These are phyloP conservation scores for Drosophila mayaguana DNA, from an alignment of 2,888 invertebrate species.

Conservation along the genomic window DNA sequence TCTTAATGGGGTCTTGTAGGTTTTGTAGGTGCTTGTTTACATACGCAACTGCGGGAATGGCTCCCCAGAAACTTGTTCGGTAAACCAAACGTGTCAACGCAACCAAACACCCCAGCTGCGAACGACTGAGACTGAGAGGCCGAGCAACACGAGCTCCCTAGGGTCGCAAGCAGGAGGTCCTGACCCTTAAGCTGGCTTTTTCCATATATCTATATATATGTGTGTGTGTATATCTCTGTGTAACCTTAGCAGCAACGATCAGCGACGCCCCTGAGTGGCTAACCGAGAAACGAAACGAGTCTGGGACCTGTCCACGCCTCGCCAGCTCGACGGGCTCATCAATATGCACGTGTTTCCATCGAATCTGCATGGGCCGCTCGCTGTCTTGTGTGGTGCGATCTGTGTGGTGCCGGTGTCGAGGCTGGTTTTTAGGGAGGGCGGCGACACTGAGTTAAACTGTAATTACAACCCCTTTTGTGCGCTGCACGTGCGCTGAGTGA, in stretches of 20 bases:
- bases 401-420: conserved; percentile 25
- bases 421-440: conserved; percentile 59
- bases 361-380: conserved; percentile 64
- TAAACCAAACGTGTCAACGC: conserved; percentile 46
- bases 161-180: conserved; percentile 66
- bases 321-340: conserved; percentile 41
- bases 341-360: conserved; percentile 66
- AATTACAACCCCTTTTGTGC: conserved; percentile 74
- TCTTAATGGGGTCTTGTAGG: conserved; percentile 29
- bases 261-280: conserved; percentile 58
- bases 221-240: conserved; percentile 5
- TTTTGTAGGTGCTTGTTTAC: conserved; percentile 32
- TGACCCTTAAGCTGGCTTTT: conserved; percentile 28
- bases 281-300: conserved; percentile 29
- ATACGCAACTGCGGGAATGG: neutral
- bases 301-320: conserved; percentile 68
- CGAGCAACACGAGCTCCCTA: conserved; percentile 46
- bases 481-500: conserved; percentile 72
- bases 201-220: neutral
- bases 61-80: conserved; percentile 25
- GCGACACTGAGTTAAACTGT: conserved; percentile 63
- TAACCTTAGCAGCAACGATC: conserved; percentile 51
- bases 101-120: conserved; percentile 57
- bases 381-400: conserved; percentile 21
- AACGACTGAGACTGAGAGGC: conserved; percentile 4